These are phyloP conservation scores for Shargacucullia verbasci DNA, from an alignment of 2,888 invertebrate species.

Conservation along the genomic window DNA sequence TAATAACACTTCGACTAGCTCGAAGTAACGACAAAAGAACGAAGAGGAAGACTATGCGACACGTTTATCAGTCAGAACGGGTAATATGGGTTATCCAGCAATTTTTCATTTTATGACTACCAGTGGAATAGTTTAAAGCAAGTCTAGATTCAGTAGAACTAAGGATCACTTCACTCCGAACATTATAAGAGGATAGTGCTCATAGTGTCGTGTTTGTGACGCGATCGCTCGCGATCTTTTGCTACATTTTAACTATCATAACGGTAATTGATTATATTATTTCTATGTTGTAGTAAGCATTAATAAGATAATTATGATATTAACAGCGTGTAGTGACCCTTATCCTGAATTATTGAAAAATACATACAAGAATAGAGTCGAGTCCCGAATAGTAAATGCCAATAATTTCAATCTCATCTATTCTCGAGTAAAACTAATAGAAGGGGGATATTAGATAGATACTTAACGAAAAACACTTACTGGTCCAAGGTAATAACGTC, in stretches of 20 bases:
- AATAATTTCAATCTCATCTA: conserved; percentile 17
- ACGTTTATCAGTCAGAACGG: conserved; percentile 27
- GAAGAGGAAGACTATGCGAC: conserved; percentile 29
- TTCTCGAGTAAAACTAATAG: conserved; percentile 12
- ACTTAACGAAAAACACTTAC: conserved; percentile 90
- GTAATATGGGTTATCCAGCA: conserved; percentile 10
- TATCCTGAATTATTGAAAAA: conserved; percentile 19
- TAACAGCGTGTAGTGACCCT: conserved; percentile 21
- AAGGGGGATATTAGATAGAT: conserved; percentile 11
- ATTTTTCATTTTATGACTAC: conserved; percentile 5
- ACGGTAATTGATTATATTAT: background rate
- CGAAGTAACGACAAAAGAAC: conserved; percentile 67
- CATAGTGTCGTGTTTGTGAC: background rate
- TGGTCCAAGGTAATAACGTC: conserved; percentile 98
- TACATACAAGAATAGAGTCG: conserved; percentile 10
- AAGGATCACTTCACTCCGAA: conserved; percentile 6
- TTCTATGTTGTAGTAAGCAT: conserved; percentile 1
- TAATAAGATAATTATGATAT: background rate
- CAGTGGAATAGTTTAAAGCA: conserved; percentile 4
- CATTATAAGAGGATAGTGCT: conserved; percentile 10
- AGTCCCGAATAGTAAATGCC: conserved; percentile 6
- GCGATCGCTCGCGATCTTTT: conserved; percentile 14
- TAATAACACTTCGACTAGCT: conserved; percentile 76
- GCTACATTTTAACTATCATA: conserved; percentile 3
- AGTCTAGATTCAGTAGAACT: conserved; percentile 12